A percentile compares a stretch with the other conserved stretches of the same genome.
Evolutionary conservation across 2,888 invertebrate genomes (phyloP).

Genomic region (Cephus pygmeus): DNA sequence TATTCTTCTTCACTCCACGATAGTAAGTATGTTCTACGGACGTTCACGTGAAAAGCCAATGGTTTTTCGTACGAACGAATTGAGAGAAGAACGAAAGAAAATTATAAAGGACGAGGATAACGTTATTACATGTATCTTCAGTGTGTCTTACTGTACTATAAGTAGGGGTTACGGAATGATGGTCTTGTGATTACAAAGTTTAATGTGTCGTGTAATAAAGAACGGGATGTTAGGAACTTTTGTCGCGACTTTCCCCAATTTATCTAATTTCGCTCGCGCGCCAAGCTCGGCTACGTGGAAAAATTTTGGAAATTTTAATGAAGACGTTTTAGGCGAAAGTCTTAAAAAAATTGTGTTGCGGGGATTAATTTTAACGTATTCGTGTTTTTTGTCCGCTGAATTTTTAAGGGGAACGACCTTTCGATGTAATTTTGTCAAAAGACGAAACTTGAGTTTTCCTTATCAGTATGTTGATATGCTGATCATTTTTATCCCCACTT

Average conservation of each 20-base stretch:
- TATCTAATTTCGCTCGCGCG: not conserved
- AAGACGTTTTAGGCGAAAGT: not conserved
- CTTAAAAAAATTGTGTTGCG: not conserved
- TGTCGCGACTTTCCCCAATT: not conserved
- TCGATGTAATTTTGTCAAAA: too few species aligned
- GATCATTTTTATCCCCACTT: too few species aligned
- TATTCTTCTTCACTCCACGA: not conserved
- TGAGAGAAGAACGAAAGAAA: not conserved
- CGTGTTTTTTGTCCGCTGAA: not conserved
- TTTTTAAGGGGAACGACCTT: not conserved
- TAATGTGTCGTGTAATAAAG: not conserved
- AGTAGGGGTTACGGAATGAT: not conserved
- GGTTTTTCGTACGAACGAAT: not conserved
- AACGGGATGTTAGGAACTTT: not conserved
- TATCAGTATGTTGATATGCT: too few species aligned
- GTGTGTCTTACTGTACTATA: not conserved
- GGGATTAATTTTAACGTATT: not conserved
- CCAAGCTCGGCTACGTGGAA: not conserved
- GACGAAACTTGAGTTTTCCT: too few species aligned
- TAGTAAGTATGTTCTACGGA: not conserved
- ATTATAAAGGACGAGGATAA: not conserved
- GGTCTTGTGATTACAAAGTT: not conserved
- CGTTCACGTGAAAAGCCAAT: not conserved
- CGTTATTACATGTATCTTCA: not conserved
- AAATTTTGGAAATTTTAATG: not conserved